Conservation (phyloP, 2,113 vertebrate genomes). For the Larimichthys polyactis region DNA sequence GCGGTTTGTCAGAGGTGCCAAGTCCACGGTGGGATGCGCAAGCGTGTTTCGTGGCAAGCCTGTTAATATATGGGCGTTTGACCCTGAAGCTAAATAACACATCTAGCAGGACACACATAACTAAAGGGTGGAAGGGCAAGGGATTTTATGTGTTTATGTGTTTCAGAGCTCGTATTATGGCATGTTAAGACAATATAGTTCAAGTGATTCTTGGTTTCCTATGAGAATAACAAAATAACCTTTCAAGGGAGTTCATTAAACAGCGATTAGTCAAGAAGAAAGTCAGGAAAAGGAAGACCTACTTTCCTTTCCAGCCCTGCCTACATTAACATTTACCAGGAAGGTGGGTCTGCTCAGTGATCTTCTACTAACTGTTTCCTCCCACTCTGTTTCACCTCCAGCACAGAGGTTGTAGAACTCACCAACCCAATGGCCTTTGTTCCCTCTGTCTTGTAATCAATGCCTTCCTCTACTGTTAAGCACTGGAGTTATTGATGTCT, state of each 20-base stretch:
- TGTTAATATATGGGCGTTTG: conserved; percentile 30
- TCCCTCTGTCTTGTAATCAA: conserved; percentile 75
- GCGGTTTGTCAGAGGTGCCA: conserved; percentile 65
- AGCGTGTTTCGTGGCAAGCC: conserved; percentile 23
- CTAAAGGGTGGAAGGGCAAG: not conserved
- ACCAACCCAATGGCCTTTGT: conserved; percentile 62
- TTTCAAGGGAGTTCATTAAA: conserved; percentile 53
- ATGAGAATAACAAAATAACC: conserved; percentile 47
- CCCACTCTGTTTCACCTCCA: conserved; percentile 63
- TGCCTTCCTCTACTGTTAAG: conserved; percentile 67
- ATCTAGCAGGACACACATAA: conserved; percentile 5
- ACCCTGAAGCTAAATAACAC: conserved; percentile 53
- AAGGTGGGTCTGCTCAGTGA: conserved; percentile 58
- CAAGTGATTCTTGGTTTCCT: conserved; percentile 28
- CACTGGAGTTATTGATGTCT: conserved; percentile 79
- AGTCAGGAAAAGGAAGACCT: conserved; percentile 42
- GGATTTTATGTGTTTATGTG: conserved; percentile 7
- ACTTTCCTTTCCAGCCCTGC: conserved; percentile 55
- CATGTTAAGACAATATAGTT: conserved; percentile 25
- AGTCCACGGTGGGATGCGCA: conserved; percentile 42
- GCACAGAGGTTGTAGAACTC: conserved; percentile 56
- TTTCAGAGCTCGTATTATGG: not conserved
- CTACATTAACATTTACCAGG: conserved; percentile 73
- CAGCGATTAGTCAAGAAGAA: conserved; percentile 50
- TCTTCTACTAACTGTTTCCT: conserved; percentile 51